Evolutionary conservation across 2,113 vertebrate genomes (phyloP), one percentile per base, ranked within the genome.

Genomic region (Oryzias melastigma): DNA sequence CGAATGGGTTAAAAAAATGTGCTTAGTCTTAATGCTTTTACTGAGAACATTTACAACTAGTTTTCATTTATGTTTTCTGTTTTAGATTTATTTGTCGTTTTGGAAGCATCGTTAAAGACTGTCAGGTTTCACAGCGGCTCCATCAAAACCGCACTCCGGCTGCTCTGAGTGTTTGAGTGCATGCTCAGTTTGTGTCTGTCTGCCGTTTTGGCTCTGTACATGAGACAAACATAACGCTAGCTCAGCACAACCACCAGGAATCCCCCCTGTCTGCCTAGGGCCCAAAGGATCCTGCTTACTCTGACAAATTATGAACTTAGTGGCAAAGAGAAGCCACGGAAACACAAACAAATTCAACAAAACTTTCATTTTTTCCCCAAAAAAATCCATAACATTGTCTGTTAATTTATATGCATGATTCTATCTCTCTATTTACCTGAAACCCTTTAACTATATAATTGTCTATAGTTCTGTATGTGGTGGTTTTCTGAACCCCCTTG

Each of bases 211-310:
- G 19, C 68, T 27, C 25, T 44, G 71, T 80, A 78, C 58, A 19
- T 46, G 18, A 78, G 81, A 78, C 71, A 84, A 79, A 77, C 59
- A 85, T 71, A 87, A 54, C 85, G 83, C 88, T 81, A 79, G 62
- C 82, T 86, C 85, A 88, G 85, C 86, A 76, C 73, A 75, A 83
- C 80, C 68, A 44, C 77, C 71, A 75, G 79, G 79, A 85, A 90
- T 85, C 71, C 48, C 45, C 78, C 65, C n/a, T 8, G 5, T n/a
- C 16, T 13, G 8, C 52, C 77, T 80, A 27, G 5, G 43, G 54
- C 52, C 68, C 73, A 73, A 70, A 75, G 60, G 61, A 80, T 84
- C 69, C 64, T 78, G 82, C 78, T 75, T 75, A 84, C 68, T 62
- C 61, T 12, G 64, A 68, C 73, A 81, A 65, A 84, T 81, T 73